Conservation (phyloP, 2,113 vertebrate genomes). For the Sciurus niger region DNA sequence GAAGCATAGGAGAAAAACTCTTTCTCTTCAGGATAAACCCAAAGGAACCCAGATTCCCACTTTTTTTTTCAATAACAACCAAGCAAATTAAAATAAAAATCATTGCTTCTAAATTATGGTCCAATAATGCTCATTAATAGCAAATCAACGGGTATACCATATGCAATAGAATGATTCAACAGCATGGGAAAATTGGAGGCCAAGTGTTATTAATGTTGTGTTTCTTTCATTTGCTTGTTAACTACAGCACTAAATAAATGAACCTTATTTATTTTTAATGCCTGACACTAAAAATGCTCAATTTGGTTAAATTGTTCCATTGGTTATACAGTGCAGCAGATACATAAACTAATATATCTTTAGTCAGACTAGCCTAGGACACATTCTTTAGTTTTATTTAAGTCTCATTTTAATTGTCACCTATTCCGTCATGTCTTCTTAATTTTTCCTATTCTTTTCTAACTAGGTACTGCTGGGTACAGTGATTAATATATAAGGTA, state of each 20-base stretch:
- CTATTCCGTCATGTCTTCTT: neutral
- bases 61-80: neutral
- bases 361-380: neutral
- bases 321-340: neutral
- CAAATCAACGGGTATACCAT: neutral
- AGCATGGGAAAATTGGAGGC: neutral
- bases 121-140: neutral
- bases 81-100: neutral
- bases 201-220: neutral
- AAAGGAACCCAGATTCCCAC: neutral
- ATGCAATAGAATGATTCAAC: neutral
- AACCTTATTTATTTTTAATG: neutral
- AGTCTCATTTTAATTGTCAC: neutral
- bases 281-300: neutral
- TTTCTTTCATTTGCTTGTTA: neutral
- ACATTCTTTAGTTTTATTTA: neutral
- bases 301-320: neutral
- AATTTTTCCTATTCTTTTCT: neutral
- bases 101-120: neutral
- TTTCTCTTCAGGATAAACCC: neutral
- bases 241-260: neutral
- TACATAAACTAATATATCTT: neutral
- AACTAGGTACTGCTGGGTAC: neutral
- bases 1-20: neutral
- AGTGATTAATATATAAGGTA: neutral